Percentiles rank a stretch among this genome's conserved stretches.
Conservation (phyloP, 2,113 vertebrate species). For the Rhynchomys soricoides region DNA sequence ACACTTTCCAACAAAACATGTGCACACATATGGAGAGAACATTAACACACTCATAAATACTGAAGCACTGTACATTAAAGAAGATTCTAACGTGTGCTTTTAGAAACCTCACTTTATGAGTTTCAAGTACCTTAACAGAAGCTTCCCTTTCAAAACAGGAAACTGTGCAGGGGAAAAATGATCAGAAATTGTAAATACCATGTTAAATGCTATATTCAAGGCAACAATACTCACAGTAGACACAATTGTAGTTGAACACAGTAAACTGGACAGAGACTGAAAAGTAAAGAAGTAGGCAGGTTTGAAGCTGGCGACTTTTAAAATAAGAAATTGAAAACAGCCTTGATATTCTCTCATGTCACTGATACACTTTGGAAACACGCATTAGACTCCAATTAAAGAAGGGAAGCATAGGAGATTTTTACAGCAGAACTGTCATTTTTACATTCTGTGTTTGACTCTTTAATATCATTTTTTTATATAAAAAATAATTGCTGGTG, state of each 20-base stretch:
- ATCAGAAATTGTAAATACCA: background rate
- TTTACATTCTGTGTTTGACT: background rate
- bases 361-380: background rate
- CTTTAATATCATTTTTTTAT: conserved; percentile 16
- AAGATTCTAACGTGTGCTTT: background rate
- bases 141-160: background rate
- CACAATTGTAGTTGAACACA: background rate
- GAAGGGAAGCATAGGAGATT: background rate
- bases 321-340: background rate
- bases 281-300: background rate
- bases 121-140: background rate
- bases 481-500: background rate
- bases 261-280: rapidly evolving
- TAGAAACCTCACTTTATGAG: background rate
- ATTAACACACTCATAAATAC: background rate
- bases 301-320: background rate
- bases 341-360: background rate
- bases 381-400: background rate
- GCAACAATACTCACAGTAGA: background rate
- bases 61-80: background rate
- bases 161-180: background rate
- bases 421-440: background rate
- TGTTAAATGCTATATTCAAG: background rate
- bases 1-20: background rate
- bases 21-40: background rate